Percentiles rank a stretch among this genome's conserved stretches.
These are phyloP conservation scores for Scophthalmus maximus DNA, from an alignment of 2,113 vertebrate genomes.

Conservation along the genomic window DNA sequence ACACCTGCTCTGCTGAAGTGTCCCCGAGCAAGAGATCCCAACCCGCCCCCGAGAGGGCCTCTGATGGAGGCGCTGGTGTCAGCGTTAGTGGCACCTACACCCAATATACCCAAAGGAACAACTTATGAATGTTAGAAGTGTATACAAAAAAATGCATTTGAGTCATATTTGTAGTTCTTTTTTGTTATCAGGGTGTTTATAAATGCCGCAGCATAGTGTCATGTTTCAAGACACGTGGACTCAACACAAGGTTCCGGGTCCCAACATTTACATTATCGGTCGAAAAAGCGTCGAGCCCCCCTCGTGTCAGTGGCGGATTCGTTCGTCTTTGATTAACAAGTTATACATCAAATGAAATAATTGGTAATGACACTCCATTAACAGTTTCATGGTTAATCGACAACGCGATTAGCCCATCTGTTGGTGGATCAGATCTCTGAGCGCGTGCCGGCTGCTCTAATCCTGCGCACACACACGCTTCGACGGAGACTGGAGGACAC, in stretches of 20 bases:
- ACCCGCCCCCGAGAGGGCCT: neutral
- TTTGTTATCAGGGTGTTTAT: no score
- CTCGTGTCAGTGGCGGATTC: slow-evolving; percentile 20
- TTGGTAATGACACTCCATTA: slow-evolving; percentile 62
- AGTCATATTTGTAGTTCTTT: no score
- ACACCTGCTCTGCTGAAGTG: slow-evolving; percentile 6
- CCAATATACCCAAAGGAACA: no score
- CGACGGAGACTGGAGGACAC: slow-evolving; percentile 36
- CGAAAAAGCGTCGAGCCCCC: slow-evolving; percentile 17
- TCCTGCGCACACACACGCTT: slow-evolving; percentile 41
- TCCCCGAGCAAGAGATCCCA: slow-evolving; percentile 6
- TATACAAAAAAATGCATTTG: no score
- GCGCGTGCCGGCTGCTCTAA: slow-evolving; percentile 51
- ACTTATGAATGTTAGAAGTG: no score
- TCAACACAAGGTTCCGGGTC: no score
- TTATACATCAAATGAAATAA: slow-evolving; percentile 57
- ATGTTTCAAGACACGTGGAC: no score
- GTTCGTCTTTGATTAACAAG: slow-evolving; percentile 48
- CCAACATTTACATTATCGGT: neutral
- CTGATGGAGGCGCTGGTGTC: no score
- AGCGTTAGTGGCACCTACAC: no score
- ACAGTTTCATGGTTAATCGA: slow-evolving; percentile 70
- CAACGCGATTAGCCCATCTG: slow-evolving; percentile 73
- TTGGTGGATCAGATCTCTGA: slow-evolving; percentile 42
- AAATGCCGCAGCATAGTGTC: no score